Evolutionary conservation across 1,140 invertebrate species (phyloP).

Genomic region (Drosophila tristis): DNA sequence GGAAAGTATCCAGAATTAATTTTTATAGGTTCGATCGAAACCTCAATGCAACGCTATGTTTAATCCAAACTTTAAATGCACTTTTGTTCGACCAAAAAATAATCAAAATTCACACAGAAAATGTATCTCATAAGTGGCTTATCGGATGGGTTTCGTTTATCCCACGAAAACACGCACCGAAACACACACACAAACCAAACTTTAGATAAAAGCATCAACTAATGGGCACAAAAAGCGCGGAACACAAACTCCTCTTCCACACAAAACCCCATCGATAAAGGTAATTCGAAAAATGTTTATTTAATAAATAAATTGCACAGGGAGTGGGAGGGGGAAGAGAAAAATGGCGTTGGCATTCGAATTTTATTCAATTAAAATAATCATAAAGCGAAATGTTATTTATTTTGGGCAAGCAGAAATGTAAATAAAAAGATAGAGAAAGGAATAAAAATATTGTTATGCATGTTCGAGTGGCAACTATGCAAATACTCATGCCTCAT

Average conservation of each 20-base stretch:
- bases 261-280: conserved; percentile 31
- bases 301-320: conserved; percentile 67
- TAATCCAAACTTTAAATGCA: conserved; percentile 4
- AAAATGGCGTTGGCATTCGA: conserved; percentile 4
- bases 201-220: conserved; percentile 46
- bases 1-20: too few relatives aligned
- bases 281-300: conserved; percentile 66
- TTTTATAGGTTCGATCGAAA: too few relatives aligned
- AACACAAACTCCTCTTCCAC: conserved; percentile 11
- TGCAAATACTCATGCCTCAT: conserved; percentile 2
- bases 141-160: conserved; percentile 29
- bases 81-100: not conserved
- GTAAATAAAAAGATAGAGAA: conserved; percentile 18
- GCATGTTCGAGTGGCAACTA: conserved; percentile 23
- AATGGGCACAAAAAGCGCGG: conserved; percentile 20
- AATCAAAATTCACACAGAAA: not conserved
- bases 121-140: conserved; percentile 3
- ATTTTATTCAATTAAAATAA: conserved; percentile 70
- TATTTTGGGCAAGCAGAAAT: conserved; percentile 27
- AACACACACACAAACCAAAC: conserved; percentile 22
- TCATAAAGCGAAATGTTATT: conserved; percentile 51
- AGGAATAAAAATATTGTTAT: conserved; percentile 35
- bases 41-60: too few relatives aligned
- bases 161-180: conserved; percentile 15
- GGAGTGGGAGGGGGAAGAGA: not conserved